phyloP scores from a whole-genome alignment of 2,113 vertebrate species.

The Chaetura pelagica region DNA sequence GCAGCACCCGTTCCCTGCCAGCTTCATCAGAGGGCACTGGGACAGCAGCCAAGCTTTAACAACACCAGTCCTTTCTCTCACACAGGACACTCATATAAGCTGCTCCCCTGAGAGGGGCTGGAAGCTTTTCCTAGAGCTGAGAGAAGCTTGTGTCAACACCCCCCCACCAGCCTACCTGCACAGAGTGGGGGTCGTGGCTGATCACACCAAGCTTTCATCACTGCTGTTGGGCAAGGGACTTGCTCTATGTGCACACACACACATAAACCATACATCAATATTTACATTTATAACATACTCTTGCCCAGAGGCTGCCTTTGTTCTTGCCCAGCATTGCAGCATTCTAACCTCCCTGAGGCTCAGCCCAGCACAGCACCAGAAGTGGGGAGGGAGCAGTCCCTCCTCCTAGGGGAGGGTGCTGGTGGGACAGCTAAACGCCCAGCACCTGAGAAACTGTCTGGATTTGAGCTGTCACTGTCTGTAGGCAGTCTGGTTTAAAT shows the following conservation, averaged over 20 bases:
- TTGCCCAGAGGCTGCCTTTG: fast-evolving
- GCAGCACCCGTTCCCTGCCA: background rate
- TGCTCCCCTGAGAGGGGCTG: background rate
- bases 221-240: background rate
- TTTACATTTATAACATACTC: background rate
- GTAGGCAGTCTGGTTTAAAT: background rate
- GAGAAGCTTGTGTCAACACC: background rate
- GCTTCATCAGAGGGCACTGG: background rate
- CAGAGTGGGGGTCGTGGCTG: fast-evolving
- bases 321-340: background rate
- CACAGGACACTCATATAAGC: background rate
- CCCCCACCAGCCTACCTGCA: fast-evolving
- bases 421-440: fast-evolving
- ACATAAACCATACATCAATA: fast-evolving
- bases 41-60: background rate
- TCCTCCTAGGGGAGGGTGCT: background rate
- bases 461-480: background rate
- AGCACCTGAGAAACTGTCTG: background rate
- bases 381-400: background rate
- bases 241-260: fast-evolving
- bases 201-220: fast-evolving
- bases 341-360: background rate
- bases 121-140: background rate
- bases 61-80: background rate
- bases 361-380: background rate